Percentiles rank a stretch among this genome's conserved stretches.
These are phyloP conservation scores for Drosophila ohnishii DNA, from an alignment of 1,140 invertebrate species.

Conservation along the genomic window DNA sequence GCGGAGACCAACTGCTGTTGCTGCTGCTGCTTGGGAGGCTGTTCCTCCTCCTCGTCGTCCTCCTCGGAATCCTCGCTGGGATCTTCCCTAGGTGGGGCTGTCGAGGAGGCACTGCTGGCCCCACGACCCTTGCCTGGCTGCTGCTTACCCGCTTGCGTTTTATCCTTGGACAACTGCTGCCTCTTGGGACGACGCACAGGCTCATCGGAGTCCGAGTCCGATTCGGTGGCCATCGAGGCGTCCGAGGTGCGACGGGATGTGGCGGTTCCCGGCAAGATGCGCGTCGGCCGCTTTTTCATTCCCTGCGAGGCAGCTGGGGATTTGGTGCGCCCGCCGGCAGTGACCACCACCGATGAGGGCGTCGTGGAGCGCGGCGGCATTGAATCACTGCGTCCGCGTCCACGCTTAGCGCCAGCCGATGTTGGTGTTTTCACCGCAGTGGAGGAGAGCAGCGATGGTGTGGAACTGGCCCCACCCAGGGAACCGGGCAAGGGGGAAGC, in stretches of 20 bases:
- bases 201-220: conserved; percentile 86
- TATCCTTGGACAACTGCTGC: conserved; percentile 33
- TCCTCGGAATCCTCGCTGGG: conserved; percentile 59
- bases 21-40: conserved; percentile 18
- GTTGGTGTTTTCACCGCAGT: conserved; percentile 37
- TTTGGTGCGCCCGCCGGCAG: conserved; percentile 86
- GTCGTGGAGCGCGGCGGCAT: conserved; percentile 86
- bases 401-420: conserved; percentile 75
- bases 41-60: conserved; percentile 54
- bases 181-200: conserved; percentile 83
- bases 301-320: conserved; percentile 84
- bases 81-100: conserved; percentile 21
- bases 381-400: conserved; percentile 83
- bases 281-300: conserved; percentile 74
- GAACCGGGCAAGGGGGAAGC: neutral
- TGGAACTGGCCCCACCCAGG: conserved; percentile 21
- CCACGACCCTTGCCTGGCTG: conserved; percentile 18
- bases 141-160: conserved; percentile 16
- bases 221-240: conserved; percentile 86
- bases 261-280: conserved; percentile 36
- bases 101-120: conserved; percentile 9
- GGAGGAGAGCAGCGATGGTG: conserved; percentile 32
- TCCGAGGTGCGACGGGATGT: conserved; percentile 81
- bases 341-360: conserved; percentile 85
- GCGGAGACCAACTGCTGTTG: conserved; percentile 39